phyloP scores from a whole-genome alignment of 2,113 vertebrate genomes.

The Psettodes erumei region DNA sequence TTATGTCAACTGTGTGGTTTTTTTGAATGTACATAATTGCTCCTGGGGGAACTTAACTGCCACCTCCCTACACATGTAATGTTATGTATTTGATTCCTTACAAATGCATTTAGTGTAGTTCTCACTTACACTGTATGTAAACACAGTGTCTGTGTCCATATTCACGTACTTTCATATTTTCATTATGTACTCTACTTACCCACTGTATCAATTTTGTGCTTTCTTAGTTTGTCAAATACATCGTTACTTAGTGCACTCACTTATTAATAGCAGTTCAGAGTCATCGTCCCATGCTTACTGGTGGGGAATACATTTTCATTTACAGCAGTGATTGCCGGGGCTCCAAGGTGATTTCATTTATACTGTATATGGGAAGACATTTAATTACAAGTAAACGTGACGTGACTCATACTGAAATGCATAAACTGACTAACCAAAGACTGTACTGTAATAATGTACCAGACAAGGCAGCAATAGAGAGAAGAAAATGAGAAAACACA shows the following conservation, averaged over 20 bases:
- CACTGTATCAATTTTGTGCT: background rate
- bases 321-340: too few species aligned
- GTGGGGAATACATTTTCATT: background rate
- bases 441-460: too few species aligned
- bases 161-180: background rate
- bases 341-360: background rate
- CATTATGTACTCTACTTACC: background rate
- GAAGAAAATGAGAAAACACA: background rate
- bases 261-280: background rate
- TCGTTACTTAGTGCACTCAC: background rate
- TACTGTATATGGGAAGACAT: too few species aligned
- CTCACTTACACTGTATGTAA: slow-evolving; percentile 16
- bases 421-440: background rate
- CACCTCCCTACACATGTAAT: slow-evolving; percentile 6
- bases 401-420: background rate
- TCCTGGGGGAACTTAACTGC: slow-evolving; percentile 15
- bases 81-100: slow-evolving; percentile 24
- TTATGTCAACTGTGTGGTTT: background rate
- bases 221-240: too few species aligned
- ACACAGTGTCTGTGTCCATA: background rate
- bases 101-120: slow-evolving; percentile 13
- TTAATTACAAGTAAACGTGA: too few species aligned
- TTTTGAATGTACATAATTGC: slow-evolving; percentile 20
- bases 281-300: background rate
- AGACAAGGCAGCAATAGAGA: background rate